phyloP scores from a whole-genome alignment of 2,113 vertebrate species.

The Casuarius casuarius region DNA sequence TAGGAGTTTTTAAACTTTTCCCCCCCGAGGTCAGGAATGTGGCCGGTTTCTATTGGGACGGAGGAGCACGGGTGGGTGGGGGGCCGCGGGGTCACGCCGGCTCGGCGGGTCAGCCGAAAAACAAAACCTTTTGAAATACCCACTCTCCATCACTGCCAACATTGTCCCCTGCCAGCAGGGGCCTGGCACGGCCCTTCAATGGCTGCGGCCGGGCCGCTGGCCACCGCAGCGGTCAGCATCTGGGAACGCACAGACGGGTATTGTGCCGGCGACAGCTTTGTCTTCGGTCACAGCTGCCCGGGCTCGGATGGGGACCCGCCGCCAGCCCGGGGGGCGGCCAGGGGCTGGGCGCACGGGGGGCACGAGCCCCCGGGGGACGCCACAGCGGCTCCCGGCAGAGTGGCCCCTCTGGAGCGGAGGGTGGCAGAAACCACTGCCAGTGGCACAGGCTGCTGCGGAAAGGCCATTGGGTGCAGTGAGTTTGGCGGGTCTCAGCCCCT shows the following conservation, averaged over 20 bases:
- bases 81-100: conserved; percentile 72
- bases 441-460: no score
- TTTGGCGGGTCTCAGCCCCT: no score
- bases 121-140: conserved; percentile 85
- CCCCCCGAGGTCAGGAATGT: conserved; percentile 84
- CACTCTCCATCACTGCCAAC: conserved; percentile 87
- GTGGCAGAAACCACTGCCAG: no score
- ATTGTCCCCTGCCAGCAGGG: conserved; percentile 85
- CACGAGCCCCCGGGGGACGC: no score
- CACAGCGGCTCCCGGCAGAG: no score
- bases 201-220: conserved; percentile 78
- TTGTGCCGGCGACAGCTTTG: conserved; percentile 81
- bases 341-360: no score
- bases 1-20: conserved; percentile 77
- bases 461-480: no score
- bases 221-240: conserved; percentile 79
- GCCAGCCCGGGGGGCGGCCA: no score
- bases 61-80: conserved; percentile 76
- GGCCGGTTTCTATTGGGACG: conserved; percentile 78
- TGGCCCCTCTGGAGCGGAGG: no score
- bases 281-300: conserved; percentile 82
- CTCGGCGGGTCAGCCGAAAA: conserved; percentile 77
- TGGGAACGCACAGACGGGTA: conserved; percentile 82
- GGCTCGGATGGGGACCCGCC: conserved; percentile 58
- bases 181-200: conserved; percentile 82